These are phyloP conservation scores for Aporophyla lueneburgensis DNA, from an alignment of 2,888 invertebrate genomes.

Conservation along the genomic window DNA sequence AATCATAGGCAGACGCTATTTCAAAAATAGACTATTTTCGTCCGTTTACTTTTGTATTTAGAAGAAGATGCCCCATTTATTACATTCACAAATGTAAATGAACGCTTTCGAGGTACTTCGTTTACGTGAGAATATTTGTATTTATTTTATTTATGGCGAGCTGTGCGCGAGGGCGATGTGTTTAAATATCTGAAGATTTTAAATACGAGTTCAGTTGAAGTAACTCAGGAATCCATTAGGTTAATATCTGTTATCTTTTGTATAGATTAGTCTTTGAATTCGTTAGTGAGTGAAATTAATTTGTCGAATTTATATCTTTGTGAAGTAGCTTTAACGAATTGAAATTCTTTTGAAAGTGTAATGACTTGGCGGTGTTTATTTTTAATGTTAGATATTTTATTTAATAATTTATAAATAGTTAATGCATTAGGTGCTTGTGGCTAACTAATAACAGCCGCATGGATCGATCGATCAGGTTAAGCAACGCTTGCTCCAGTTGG, in stretches of 20 bases:
- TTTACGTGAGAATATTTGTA: slow-evolving; percentile 91
- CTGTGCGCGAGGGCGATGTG: slow-evolving; percentile 87
- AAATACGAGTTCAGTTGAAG: slow-evolving; percentile 86
- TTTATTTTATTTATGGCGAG: slow-evolving; percentile 90
- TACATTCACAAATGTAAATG: slow-evolving; percentile 90
- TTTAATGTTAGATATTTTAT: slow-evolving; percentile 28
- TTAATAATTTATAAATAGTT: neutral
- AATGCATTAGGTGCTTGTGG: neutral
- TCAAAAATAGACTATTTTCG: slow-evolving; percentile 81
- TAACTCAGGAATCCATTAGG: slow-evolving; percentile 86
- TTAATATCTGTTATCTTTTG: slow-evolving; percentile 87
- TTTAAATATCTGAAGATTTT: slow-evolving; percentile 90
- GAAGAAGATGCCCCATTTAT: slow-evolving; percentile 88
- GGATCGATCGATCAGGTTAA: too few relatives aligned
- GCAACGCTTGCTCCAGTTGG: too few relatives aligned
- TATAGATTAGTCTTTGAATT: slow-evolving; percentile 73
- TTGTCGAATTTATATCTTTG: slow-evolving; percentile 61
- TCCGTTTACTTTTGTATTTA: slow-evolving; percentile 86
- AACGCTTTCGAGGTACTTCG: slow-evolving; percentile 88
- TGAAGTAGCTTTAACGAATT: slow-evolving; percentile 53
- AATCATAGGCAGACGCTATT: slow-evolving; percentile 73
- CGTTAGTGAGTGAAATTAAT: slow-evolving; percentile 68
- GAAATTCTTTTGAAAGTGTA: slow-evolving; percentile 40
- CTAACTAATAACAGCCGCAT: too few relatives aligned
- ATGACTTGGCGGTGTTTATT: slow-evolving; percentile 11